Conservation (phyloP, 1,140 invertebrate species). For the Xylocopa sonorina region DNA sequence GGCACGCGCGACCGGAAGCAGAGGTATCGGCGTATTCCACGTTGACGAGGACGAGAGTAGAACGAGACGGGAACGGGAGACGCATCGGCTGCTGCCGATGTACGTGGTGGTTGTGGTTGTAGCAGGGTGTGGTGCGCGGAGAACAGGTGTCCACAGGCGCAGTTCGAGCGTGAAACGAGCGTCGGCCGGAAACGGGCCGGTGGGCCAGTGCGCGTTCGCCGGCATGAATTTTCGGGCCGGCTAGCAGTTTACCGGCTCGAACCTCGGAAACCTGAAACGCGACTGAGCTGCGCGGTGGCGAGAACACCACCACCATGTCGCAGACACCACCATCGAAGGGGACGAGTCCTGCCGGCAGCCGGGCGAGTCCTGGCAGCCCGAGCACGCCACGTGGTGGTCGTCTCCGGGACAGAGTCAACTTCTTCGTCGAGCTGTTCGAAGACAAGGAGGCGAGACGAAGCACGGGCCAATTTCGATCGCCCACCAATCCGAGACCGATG, state of each 20-base stretch:
- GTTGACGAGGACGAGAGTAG: too few species aligned
- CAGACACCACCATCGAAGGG: constrained; percentile 50
- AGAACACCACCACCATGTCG: constrained; percentile 48
- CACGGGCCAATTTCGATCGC: constrained; percentile 48
- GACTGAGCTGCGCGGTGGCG: not conserved
- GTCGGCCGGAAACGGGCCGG: constrained; percentile 1
- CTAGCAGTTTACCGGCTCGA: not conserved
- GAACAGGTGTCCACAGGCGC: constrained; percentile 55
- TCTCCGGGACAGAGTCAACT: constrained; percentile 83
- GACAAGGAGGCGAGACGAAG: constrained; percentile 24
- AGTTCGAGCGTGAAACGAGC: constrained; percentile 40
- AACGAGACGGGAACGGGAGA: not conserved
- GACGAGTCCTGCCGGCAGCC: constrained; percentile 52
- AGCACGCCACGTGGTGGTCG: constrained; percentile 81
- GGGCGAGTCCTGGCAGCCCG: constrained; percentile 57
- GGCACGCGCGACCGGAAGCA: too few species aligned
- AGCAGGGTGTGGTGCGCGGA: constrained; percentile 61
- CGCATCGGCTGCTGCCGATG: constrained; percentile 30
- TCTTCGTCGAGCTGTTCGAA: constrained; percentile 72
- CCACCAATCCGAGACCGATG: constrained; percentile 53
- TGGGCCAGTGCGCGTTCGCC: not conserved
- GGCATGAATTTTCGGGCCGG: constrained; percentile 23
- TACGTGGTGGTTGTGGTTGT: constrained; percentile 38
- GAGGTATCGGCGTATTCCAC: too few species aligned
- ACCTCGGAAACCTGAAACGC: not conserved